Evolutionary conservation across 2,888 invertebrate genomes (phyloP).

Genomic region (Spodoptera exigua): DNA sequence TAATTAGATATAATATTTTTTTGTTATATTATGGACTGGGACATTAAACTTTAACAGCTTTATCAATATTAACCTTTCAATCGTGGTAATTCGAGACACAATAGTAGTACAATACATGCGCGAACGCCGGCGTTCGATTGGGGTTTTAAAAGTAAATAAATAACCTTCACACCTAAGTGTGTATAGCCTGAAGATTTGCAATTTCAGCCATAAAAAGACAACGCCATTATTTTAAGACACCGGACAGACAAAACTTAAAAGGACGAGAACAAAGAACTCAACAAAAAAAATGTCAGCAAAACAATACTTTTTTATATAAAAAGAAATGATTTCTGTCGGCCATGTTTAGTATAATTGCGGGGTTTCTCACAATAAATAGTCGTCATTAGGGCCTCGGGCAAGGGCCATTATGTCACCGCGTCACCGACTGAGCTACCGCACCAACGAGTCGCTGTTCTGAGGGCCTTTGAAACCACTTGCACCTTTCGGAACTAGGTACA

Average conservation of each 20-base stretch:
- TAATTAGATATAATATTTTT: not conserved
- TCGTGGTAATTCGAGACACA: too few species aligned
- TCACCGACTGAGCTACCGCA: constrained; percentile 22
- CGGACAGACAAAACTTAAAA: not conserved
- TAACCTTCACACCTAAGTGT: too few species aligned
- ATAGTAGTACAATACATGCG: too few species aligned
- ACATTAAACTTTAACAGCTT: too few species aligned
- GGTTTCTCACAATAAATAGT: constrained; percentile 71
- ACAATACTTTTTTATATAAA: constrained; percentile 38
- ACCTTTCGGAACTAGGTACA: constrained; percentile 60
- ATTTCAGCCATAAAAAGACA: not conserved
- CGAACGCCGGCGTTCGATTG: too few species aligned
- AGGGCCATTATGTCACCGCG: constrained; percentile 65
- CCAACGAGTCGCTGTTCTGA: constrained; percentile 55
- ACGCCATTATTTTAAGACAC: constrained; percentile 14
- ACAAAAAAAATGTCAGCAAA: constrained; percentile 22
- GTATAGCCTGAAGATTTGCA: not conserved
- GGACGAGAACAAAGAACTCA: constrained; percentile 14
- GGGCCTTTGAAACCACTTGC: constrained; percentile 63
- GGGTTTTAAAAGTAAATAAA: too few species aligned
- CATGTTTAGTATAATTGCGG: constrained; percentile 52
- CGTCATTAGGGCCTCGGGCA: constrained; percentile 70
- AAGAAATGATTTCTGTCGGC: constrained; percentile 33
- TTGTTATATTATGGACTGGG: too few species aligned
- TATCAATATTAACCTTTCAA: too few species aligned